Evolutionary conservation across 2,888 invertebrate species (phyloP).

Genomic region (Lumbricus terrestris): DNA sequence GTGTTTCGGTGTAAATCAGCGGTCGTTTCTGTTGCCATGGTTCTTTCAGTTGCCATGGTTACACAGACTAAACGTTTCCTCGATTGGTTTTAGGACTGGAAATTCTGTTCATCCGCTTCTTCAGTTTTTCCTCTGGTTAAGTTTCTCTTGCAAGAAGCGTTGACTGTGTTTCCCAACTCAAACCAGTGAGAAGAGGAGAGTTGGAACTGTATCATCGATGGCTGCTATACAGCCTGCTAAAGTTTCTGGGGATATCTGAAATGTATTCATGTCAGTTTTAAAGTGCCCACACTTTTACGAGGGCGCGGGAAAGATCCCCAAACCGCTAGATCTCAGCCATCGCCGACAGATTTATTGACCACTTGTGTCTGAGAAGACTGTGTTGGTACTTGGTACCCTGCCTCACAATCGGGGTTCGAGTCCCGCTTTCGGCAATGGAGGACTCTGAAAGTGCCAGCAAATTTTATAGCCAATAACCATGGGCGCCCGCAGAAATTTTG

Average conservation of each 20-base stretch:
- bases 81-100: neutral
- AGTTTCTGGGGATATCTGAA: neutral
- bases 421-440: neutral
- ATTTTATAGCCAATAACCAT: too few species aligned
- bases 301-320: neutral
- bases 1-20: conserved; percentile 1
- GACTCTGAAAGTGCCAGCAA: neutral
- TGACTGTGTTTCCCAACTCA: neutral
- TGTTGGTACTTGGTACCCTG: too few species aligned
- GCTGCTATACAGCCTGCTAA: too few species aligned
- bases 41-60: neutral
- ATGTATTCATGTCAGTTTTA: neutral
- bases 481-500: too few species aligned
- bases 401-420: neutral
- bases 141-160: neutral
- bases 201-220: neutral
- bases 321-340: neutral
- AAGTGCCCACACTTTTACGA: neutral
- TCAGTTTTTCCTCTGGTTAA: neutral
- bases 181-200: neutral
- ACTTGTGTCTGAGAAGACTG: neutral
- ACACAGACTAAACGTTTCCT: neutral
- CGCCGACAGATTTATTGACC: neutral
- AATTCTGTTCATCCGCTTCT: conserved; percentile 10
- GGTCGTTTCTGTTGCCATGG: neutral